A percentile compares a stretch with the other conserved stretches of the same genome.
Evolutionary conservation across 2,888 invertebrate genomes (phyloP).

Genomic region (Drosophila pseudotakahashii): DNA sequence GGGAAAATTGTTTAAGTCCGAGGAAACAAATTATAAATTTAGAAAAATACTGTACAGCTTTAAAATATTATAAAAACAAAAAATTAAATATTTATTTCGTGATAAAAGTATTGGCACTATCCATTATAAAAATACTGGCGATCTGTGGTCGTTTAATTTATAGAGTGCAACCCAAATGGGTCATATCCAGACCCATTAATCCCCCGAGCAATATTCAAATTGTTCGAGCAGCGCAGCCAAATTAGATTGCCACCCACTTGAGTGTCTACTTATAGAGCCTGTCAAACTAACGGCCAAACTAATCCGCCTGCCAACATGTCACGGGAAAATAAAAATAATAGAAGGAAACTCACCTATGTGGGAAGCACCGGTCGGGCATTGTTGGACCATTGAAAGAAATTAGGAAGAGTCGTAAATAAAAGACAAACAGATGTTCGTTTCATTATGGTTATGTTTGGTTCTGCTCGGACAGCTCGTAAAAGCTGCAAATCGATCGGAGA

Average conservation of each 20-base stretch:
- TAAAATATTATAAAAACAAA: no score
- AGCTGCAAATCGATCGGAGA: slow-evolving; percentile 16
- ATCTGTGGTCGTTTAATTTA: slow-evolving; percentile 18
- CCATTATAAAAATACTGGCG: neutral
- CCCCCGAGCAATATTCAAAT: slow-evolving; percentile 39
- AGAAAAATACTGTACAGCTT: no score
- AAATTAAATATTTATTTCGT: neutral
- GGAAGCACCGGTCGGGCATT: neutral
- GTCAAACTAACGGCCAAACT: slow-evolving; percentile 65
- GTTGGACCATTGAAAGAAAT: slow-evolving; percentile 13
- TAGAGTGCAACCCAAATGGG: slow-evolving; percentile 38
- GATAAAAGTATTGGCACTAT: neutral
- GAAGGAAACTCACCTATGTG: slow-evolving; percentile 20
- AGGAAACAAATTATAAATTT: no score
- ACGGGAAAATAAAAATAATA: slow-evolving; percentile 39
- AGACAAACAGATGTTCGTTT: slow-evolving; percentile 67
- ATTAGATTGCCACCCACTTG: slow-evolving; percentile 43
- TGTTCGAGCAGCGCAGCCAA: slow-evolving; percentile 37
- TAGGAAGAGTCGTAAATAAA: slow-evolving; percentile 50
- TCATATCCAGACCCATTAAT: slow-evolving; percentile 41
- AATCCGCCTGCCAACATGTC: slow-evolving; percentile 72
- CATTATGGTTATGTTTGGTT: slow-evolving; percentile 35
- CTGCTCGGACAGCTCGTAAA: slow-evolving; percentile 19
- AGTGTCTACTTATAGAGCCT: slow-evolving; percentile 32
- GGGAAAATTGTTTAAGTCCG: neutral